Evolutionary conservation across 2,888 invertebrate species (phyloP), one percentile per base, ranked within the genome.

Genomic region (Parascotia fuliginaria): DNA sequence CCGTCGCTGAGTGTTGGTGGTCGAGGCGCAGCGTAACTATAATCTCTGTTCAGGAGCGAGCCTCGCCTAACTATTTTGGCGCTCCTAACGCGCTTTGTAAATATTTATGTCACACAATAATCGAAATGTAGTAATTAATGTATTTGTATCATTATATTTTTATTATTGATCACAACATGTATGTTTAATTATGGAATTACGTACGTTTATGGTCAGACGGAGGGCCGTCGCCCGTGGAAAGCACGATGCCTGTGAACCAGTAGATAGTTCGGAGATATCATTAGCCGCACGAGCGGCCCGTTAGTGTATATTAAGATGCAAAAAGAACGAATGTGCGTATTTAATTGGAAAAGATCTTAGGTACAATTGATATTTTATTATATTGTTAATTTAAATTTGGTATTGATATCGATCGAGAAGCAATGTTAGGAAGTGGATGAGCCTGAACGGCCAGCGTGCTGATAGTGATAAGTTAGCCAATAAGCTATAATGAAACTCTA

Each of bases 81-180:
- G 85, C 87, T 87, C 84, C 87, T 78, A 63, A 75, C 78, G 86
- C 89, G 89, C 88, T 87, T 89, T 92, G 92, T 92, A 92, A 91
- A 92, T 92, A 92, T 89, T 88, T 89, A 87, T 85, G 90, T 92
- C 91, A 89, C 90, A 89, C 89, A 89, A 88, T 91, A 90, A 89
- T 92, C 89, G 86, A 89, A 87, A 87, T 79, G 87, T 91, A 91
- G 90, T 77, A 85, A 85, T 86, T 89, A 90, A 89, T 85, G 91
- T 91, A 91, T 90, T 89, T 90, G 89, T 92, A 91, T 89, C 87
- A 91, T 90, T 91, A 89, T 91, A 91, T 91, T 92, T 91, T 91
- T 92, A 91, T 89, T 89, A 89, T 89, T 84, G 89, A 89, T 90
- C 89, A 89, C 89, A 87, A 87, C 75, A 76, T 87, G 87, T 90